These are phyloP conservation scores for Lepisosteus oculatus DNA, from an alignment of 2,113 vertebrate genomes.

Conservation along the genomic window DNA sequence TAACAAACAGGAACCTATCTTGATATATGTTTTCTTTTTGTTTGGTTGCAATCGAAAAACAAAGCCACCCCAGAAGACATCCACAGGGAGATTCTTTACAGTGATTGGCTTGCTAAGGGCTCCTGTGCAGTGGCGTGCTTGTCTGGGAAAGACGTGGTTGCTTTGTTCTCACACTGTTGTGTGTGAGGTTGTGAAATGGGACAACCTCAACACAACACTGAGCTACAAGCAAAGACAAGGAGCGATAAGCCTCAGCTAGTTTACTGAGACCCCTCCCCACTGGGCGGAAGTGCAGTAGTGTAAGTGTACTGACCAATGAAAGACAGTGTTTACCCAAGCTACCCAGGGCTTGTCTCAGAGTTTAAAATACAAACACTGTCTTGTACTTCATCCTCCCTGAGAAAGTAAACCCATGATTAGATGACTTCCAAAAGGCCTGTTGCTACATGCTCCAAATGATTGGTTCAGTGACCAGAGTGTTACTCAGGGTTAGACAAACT, in stretches of 20 bases:
- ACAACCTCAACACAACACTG: slow-evolving; percentile 35
- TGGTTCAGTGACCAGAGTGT: not conserved
- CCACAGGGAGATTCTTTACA: slow-evolving; percentile 25
- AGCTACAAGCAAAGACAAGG: slow-evolving; percentile 43
- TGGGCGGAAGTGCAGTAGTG: not conserved
- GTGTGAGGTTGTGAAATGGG: slow-evolving; percentile 49
- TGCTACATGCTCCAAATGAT: not conserved
- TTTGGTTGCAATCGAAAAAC: not conserved
- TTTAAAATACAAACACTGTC: not conserved
- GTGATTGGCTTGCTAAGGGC: slow-evolving; percentile 39
- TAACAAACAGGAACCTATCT: not conserved
- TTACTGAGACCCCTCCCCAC: not conserved
- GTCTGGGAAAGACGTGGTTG: slow-evolving; percentile 65
- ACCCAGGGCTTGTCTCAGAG: not conserved
- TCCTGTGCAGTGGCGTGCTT: slow-evolving; percentile 32
- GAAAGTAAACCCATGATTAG: not conserved
- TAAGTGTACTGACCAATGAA: not conserved
- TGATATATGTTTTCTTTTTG: not conserved
- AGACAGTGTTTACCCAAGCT: not conserved
- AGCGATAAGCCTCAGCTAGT: slow-evolving; percentile 28
- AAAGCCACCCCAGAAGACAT: slow-evolving; percentile 17
- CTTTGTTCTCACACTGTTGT: slow-evolving; percentile 65
- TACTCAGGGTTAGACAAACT: slow-evolving; percentile 2
- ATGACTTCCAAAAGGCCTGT: slow-evolving; percentile 5
- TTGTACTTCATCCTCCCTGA: not conserved